A percentile compares a stretch with the other conserved stretches of the same genome.
Evolutionary conservation across 2,888 invertebrate species (phyloP).

Genomic region (Sepioteuthis lessoniana): DNA sequence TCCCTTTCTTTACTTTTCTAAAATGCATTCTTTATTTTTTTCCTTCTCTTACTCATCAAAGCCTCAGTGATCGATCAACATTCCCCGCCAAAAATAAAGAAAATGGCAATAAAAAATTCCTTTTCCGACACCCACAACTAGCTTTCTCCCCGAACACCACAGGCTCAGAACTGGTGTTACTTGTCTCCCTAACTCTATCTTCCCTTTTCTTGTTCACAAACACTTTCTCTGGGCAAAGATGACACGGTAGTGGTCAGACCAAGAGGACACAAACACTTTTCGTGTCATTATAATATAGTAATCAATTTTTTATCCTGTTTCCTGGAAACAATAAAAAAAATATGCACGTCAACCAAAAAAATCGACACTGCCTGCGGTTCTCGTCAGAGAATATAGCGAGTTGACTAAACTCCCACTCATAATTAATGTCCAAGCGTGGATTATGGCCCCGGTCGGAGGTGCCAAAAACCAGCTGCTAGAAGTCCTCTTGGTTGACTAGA

Average conservation of each 20-base stretch:
- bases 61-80: background rate
- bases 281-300: background rate
- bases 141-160: background rate
- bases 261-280: background rate
- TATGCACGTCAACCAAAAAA: background rate
- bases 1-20: too few species aligned
- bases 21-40: background rate
- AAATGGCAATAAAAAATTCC: background rate
- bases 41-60: background rate
- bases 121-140: background rate
- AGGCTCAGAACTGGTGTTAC: background rate
- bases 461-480: background rate
- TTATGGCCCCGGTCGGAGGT: background rate
- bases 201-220: background rate
- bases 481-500: background rate
- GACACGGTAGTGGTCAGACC: background rate
- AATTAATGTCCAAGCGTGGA: background rate
- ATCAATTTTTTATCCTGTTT: slow-evolving; percentile 3
- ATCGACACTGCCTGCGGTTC: background rate
- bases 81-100: background rate
- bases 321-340: background rate
- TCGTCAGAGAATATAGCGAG: background rate
- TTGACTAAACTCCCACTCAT: background rate
- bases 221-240: background rate
- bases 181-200: background rate